Conservation (phyloP, 2,113 vertebrate species). For the Halcyon senegalensis region DNA sequence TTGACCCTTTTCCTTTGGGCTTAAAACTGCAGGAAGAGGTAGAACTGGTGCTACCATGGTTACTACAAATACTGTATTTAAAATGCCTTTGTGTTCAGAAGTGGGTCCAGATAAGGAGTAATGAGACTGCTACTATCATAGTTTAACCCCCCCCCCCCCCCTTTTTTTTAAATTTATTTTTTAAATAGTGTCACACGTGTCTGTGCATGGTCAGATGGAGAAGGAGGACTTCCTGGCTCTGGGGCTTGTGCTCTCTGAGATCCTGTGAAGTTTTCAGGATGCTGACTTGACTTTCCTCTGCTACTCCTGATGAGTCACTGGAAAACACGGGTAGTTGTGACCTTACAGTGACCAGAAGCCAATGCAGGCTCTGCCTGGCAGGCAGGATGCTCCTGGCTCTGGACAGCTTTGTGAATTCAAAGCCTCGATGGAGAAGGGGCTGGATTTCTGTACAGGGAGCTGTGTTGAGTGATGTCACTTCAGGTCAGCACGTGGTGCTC, state of each 20-base stretch:
- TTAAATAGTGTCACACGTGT: fast-evolving
- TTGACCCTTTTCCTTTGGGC: not conserved
- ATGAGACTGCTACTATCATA: not conserved
- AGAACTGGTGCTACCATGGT: not conserved
- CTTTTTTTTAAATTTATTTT: not conserved
- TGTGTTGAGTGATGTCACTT: fast-evolving
- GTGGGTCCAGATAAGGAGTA: not conserved
- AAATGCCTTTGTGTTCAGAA: not conserved
- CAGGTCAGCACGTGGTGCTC: fast-evolving
- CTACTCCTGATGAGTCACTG: not conserved
- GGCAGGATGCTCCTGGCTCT: not conserved
- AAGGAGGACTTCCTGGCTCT: not conserved
- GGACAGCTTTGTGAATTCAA: not conserved
- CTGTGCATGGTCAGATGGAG: fast-evolving
- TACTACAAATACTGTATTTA: fast-evolving
- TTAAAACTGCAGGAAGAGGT: not conserved
- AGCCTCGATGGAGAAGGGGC: not conserved
- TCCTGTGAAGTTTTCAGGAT: not conserved
- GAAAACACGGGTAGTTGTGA: not conserved
- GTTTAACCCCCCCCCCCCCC: not conserved
- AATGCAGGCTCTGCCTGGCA: not conserved
- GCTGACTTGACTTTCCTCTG: not conserved
- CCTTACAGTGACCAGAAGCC: not conserved
- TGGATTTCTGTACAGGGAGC: not conserved
- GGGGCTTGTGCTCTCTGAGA: not conserved